Base-by-base conservation (phyloP, 2,797 vertebrate species). In the Trematomus bernacchii region DNA sequence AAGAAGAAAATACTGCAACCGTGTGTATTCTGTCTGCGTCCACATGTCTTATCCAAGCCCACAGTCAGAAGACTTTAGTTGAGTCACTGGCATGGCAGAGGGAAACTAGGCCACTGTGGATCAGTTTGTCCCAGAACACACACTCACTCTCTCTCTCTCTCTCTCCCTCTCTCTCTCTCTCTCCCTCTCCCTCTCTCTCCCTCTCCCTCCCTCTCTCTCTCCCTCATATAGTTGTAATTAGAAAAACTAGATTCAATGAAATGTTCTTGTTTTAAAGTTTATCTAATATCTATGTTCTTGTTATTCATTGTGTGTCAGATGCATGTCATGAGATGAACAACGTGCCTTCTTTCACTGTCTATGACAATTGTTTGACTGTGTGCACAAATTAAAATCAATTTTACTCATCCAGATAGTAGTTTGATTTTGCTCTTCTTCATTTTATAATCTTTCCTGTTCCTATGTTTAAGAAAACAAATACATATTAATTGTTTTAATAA, bases 101-200 rank as follows among this genome's bases (percentile, higher is more conserved):
- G 76, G 83, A 92, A 93, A 94, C 82, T 92, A 93, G 91, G 93
- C 89, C 93, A 91, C 76, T 58, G 84, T 86, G 79, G 88, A 87
- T 90, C 76, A 37, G 85, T 86, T 87, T 87, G 87, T 91, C 83
- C 92, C 90, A 89, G 85, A 86, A 87, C 83, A 89, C 85, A 27
- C 21, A 86, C 71, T 77, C 15, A 23, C 79, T 79, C 65, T 84
- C 76, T 64, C 66, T 81, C 54, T 55, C 54, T 70, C 69, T 71
- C 79, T 76, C 18, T 71, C 72, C 83, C 65, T 67, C 1, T 18
- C 53, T 79, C 57, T 63, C 53, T 58, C 27, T 61, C 37, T 59
- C 62, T 57, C 16, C 48, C 23, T 37, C 68, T n/a, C n/a, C n/a
- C n/a, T n/a, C n/a, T n/a, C n/a, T n/a, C n/a, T n/a, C n/a, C n/a